Evolutionary conservation across 2,797 vertebrate species (phyloP).

Genomic region (Rhinella marina): DNA sequence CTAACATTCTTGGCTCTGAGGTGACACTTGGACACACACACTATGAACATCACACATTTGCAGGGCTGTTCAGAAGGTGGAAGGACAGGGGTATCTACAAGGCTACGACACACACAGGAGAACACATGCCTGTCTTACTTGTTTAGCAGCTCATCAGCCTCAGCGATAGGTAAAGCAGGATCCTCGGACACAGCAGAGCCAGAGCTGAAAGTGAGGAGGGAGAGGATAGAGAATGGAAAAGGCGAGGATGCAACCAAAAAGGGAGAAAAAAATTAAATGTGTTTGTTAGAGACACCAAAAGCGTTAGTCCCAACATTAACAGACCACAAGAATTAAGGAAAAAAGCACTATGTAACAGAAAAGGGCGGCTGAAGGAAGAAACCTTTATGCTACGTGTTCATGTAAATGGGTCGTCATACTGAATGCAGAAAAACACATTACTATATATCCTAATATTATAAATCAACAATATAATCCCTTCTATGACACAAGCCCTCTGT

Average conservation of each 20-base stretch:
- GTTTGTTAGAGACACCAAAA: conserved; percentile 45
- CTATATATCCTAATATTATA: neutral
- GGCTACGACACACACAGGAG: conserved; percentile 3
- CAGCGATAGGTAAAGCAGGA: conserved; percentile 86
- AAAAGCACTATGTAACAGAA: conserved; percentile 20
- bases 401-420: neutral
- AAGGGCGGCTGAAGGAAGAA: neutral
- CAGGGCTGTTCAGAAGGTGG: neutral
- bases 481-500: neutral
- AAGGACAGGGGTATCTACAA: neutral
- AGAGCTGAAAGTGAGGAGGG: conserved; percentile 72
- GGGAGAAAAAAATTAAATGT: conserved; percentile 32
- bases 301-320: conserved; percentile 47
- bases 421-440: neutral
- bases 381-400: neutral
- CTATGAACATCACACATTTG: neutral
- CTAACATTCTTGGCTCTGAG: neutral
- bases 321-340: neutral
- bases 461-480: too few relatives aligned
- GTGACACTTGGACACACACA: neutral
- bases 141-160: conserved; percentile 92
- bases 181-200: conserved; percentile 77
- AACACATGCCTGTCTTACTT: conserved; percentile 81
- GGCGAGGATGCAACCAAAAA: conserved; percentile 62
- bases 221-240: conserved; percentile 67